Evolutionary conservation across 2,113 vertebrate genomes (phyloP).

Genomic region (Odobenus rosmarus): DNA sequence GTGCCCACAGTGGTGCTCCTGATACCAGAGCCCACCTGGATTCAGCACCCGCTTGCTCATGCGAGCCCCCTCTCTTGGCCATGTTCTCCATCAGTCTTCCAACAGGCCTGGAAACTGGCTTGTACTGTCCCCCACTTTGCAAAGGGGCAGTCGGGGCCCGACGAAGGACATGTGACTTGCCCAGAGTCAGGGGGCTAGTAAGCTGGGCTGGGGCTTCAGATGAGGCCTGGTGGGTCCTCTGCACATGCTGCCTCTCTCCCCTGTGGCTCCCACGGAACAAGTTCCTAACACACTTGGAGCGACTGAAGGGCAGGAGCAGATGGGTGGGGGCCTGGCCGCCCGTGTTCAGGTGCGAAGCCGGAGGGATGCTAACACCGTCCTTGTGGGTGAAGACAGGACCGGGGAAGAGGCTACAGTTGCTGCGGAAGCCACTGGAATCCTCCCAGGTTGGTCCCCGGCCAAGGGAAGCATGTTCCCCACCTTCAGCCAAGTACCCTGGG

Average conservation of each 20-base stretch:
- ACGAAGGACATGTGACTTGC: neutral
- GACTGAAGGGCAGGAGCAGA: neutral
- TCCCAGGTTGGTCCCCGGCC: neutral
- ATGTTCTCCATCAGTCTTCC: neutral
- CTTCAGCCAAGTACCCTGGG: neutral
- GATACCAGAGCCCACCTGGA: neutral
- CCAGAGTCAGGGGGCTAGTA: neutral
- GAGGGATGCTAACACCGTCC: neutral
- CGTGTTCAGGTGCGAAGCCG: neutral
- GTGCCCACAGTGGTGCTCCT: neutral
- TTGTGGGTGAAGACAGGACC: neutral
- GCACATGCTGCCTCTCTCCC: fast-evolving
- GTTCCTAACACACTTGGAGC: neutral
- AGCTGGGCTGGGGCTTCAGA: neutral
- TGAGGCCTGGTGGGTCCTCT: neutral
- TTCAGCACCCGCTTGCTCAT: neutral
- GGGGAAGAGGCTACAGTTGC: neutral
- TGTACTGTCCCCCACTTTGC: neutral
- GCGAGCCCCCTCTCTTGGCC: neutral
- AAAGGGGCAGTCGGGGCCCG: neutral
- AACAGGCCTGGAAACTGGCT: neutral
- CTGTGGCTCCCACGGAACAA: neutral
- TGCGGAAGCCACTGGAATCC: neutral
- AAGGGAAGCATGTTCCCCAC: neutral
- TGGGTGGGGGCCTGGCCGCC: fast-evolving